Base-by-base conservation (phyloP, 2,888 invertebrate species). In the Nomada flava region DNA sequence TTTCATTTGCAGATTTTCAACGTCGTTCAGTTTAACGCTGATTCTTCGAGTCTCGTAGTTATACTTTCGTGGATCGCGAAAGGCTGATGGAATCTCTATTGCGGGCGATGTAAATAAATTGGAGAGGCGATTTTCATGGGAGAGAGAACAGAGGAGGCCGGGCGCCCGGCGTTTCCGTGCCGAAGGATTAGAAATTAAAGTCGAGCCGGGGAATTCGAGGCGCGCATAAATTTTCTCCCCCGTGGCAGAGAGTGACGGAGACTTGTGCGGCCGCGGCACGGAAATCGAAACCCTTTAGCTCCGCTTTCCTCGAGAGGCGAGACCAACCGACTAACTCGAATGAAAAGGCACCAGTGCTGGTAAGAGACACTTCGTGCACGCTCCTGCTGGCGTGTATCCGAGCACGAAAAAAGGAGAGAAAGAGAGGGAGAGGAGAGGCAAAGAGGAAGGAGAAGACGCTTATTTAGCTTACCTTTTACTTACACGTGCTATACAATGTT, bases 391-490 rank as follows among this genome's bases (percentile, higher is more conserved):
- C 83, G 78, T 78, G 86, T 86, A 86, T 86, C 83, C 82, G 82
- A 80, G 59, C 83, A 80, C 81, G 67, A 71, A 70, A 63, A 79
- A 80, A 67, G 29, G 52, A 76, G 52, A 47, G 68, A 59, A 59
- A 55, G 50, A 79, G 72, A 73, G 71, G 29, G 29, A 62, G 42
- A 70, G 57, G 53, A 20, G 60, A 10, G 29, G 18, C 52, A 20
- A 71, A 67, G 59, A 70, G 76, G 68, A 52, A 68, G 76, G 70
- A 71, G 82, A 83, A 76, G 78, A 90, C 87, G 88, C 90, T 91
- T 92, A 89, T 91, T 89, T 91, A 90, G 90, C 89, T 91, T 91
- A 87, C 88, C 88, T 91, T 91, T 91, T 88, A 88, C 89, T 90
- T 89, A 91, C 89, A 86, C 89, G 87, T 84, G 89, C 87, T 88